Base-by-base conservation (phyloP, 92 coral and sea anemone genomes). In the Diadumene lineata region DNA sequence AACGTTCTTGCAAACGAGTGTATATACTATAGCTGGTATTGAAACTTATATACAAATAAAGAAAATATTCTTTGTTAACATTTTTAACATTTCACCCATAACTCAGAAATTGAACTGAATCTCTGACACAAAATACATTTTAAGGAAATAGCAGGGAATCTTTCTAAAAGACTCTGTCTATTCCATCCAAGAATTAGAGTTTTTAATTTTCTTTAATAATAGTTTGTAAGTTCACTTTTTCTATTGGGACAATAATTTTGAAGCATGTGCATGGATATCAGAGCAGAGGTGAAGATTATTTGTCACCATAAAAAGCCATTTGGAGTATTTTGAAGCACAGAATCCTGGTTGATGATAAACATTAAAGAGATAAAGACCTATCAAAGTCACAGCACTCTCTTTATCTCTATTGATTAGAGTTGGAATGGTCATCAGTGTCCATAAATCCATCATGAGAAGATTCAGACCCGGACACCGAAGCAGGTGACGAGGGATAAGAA, bases 401-500 rank as follows among this genome's bases (percentile, higher is more conserved):
- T 10, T 43, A 28, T 1, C 43, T 43, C 82, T 80, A 92, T 75
- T 85, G 91, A 75, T 85, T 87, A 2, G 93, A 85, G 69, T 91
- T 87, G 16, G 48, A 53, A 23, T 79, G 85, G 15, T 89, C 93
- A 26, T 88, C 97, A 7, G 87, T 88, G 62, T 96, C 97, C 74
- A 84, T 86, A 74, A 92, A 89, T 19, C 92, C 99, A 82, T 96
- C 99, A 60, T 90, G 92, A 33, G 97, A 91, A 25, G 87, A 79
- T 48, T 92, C 99, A 11, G 97, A 96, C 28, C 92, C 97, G 0
- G 87, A 83, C 28, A 89, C 97, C 1, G 89, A 87, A 28, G 97
- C 93, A 29, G 99, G 99, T 7, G 99, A 96, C 11, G 99, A 92
- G 1, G 99, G 99, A 63, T 90, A 92, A 21, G 99, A 96, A 34